Percentiles rank a stretch among this genome's conserved stretches.
These are phyloP conservation scores for Cetoscarus ocellatus DNA, from an alignment of 2,797 vertebrate species.

Conservation along the genomic window DNA sequence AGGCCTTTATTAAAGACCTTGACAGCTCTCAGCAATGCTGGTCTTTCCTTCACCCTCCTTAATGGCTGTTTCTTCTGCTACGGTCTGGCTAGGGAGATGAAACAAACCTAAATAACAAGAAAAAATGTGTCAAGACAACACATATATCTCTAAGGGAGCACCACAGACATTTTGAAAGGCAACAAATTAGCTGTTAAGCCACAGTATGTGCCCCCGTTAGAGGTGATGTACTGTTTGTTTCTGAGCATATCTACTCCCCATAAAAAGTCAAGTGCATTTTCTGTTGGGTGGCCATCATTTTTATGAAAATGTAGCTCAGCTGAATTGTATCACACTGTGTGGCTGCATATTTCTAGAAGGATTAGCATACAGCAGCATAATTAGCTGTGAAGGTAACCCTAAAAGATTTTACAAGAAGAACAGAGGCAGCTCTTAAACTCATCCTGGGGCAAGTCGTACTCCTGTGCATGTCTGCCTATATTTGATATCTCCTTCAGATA, in stretches of 20 bases:
- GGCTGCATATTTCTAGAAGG: conserved; percentile 28
- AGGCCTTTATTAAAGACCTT: conserved; percentile 41
- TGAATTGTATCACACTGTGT: conserved; percentile 9
- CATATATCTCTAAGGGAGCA: conserved; percentile 8
- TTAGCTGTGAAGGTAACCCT: conserved; percentile 35
- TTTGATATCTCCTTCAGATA: conserved; percentile 46
- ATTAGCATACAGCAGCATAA: conserved; percentile 43
- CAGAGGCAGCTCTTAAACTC: conserved; percentile 23
- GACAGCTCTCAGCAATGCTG: conserved; percentile 8
- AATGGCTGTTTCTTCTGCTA: conserved; percentile 22
- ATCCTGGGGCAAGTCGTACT: conserved; percentile 10
- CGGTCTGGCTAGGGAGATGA: conserved; percentile 13
- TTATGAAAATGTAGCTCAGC: conserved; percentile 20
- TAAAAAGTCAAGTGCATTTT: conserved; percentile 32
- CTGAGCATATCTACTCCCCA: conserved; percentile 12
- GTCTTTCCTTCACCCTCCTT: conserved; percentile 23
- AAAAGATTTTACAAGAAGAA: conserved; percentile 18
- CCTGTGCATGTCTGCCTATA: conserved; percentile 27
- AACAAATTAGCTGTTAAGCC: conserved; percentile 39
- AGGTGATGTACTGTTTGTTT: conserved; percentile 37
- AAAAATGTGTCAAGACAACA: conserved; percentile 17
- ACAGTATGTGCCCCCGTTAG: conserved; percentile 14
- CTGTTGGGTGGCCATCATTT: conserved; percentile 29
- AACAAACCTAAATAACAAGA: conserved; percentile 15
- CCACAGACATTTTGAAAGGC: conserved; percentile 42